Evolutionary conservation across 2,888 invertebrate genomes (phyloP).

Genomic region (Hoplodrina ambigua): DNA sequence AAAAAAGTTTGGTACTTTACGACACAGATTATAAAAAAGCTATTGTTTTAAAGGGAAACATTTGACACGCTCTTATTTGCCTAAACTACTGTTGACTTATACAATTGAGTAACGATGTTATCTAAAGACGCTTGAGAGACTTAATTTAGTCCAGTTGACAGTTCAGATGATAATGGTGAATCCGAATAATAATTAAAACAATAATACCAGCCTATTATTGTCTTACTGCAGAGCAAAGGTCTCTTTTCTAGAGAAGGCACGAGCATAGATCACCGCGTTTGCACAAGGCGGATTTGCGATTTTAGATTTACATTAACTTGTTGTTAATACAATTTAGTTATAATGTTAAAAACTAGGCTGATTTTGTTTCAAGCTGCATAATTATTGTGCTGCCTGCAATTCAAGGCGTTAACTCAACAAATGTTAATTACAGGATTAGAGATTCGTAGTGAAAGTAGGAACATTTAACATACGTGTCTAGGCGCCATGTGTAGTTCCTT

Average conservation of each 20-base stretch:
- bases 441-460: slow-evolving; percentile 58
- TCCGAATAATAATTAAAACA: too few relatives aligned
- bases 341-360: not conserved
- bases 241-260: too few relatives aligned
- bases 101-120: slow-evolving; percentile 9
- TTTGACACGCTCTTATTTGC: slow-evolving; percentile 18
- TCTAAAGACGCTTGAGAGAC: not conserved
- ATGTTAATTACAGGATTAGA: slow-evolving; percentile 45
- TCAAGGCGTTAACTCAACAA: slow-evolving; percentile 2
- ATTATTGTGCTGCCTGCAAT: slow-evolving; percentile 1
- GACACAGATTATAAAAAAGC: slow-evolving; percentile 7
- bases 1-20: not conserved
- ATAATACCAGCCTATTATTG: too few relatives aligned
- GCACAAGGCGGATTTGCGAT: too few relatives aligned
- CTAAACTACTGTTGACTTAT: slow-evolving; percentile 1
- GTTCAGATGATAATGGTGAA: not conserved
- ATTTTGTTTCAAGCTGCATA: not conserved
- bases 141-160: not conserved
- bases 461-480: slow-evolving; percentile 30
- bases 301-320: too few relatives aligned
- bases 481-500: slow-evolving; percentile 43
- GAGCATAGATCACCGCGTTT: too few relatives aligned
- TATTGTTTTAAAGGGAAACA: slow-evolving; percentile 22
- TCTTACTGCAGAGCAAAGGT: too few relatives aligned
- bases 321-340: not conserved